phyloP scores from a whole-genome alignment of 37 sponge, comb jelly and placozoan species.

The Spongilla lacustris region DNA sequence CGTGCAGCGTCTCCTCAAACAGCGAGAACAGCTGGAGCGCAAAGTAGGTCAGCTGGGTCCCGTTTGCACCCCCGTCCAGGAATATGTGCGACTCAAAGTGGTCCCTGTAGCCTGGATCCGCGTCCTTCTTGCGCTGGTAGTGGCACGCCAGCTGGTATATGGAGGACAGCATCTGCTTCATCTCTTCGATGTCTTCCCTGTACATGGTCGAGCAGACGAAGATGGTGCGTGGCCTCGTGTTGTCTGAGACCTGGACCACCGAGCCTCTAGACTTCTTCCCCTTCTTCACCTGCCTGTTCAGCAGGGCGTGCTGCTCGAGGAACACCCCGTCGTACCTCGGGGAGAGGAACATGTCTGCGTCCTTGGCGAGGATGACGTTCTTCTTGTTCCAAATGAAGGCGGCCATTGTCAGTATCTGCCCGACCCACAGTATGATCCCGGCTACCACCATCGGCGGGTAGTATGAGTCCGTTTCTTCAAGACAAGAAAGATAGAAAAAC shows the following conservation, averaged over 20 bases:
- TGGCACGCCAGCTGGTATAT: conserved; percentile 58
- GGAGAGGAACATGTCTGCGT: conserved; percentile 71
- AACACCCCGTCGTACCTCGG: conserved; percentile 79
- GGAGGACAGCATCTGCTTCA: conserved; percentile 81
- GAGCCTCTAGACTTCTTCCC: background rate
- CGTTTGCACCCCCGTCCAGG: conserved; percentile 80
- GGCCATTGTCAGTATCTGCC: conserved; percentile 55
- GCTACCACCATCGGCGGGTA: background rate
- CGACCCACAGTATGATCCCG: conserved; percentile 49
- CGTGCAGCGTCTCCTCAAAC: conserved; percentile 58
- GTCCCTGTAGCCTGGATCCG: background rate
- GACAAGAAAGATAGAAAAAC: background rate
- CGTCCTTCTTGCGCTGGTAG: background rate
- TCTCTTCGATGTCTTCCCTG: conserved; percentile 69
- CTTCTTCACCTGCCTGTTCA: conserved; percentile 64
- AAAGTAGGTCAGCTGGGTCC: conserved; percentile 60
- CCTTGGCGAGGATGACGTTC: conserved; percentile 64
- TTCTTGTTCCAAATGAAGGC: conserved; percentile 46
- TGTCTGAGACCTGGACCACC: background rate
- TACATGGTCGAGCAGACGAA: conserved; percentile 94
- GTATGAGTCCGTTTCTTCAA: background rate
- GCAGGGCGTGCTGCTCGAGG: conserved; percentile 67
- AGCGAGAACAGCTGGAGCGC: conserved; percentile 80
- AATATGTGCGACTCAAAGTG: conserved; percentile 85
- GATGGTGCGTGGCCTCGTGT: conserved; percentile 24